Conservation (phyloP, 2,113 vertebrate genomes). For the Melanerpes formicivorus region DNA sequence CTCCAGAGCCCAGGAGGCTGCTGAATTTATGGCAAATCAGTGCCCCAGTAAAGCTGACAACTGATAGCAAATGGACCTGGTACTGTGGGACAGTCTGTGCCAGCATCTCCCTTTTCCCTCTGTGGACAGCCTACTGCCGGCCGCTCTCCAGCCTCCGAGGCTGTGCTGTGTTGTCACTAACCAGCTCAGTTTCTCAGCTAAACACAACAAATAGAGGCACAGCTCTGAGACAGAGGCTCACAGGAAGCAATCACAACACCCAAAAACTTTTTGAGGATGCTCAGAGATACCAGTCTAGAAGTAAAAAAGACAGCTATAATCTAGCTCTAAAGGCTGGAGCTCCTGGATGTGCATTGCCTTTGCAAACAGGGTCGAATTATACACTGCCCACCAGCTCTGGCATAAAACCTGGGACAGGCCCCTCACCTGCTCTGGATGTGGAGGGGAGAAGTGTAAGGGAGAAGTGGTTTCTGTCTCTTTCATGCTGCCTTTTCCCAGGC, state of each 20-base stretch:
- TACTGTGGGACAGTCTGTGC: neutral
- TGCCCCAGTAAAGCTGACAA: neutral
- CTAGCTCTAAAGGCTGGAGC: neutral
- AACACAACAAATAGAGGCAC: neutral
- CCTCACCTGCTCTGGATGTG: neutral
- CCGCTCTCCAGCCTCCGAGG: neutral
- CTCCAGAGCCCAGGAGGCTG: neutral
- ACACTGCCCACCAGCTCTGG: too few species aligned
- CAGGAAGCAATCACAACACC: neutral
- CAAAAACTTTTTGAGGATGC: rapidly evolving
- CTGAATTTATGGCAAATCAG: neutral
- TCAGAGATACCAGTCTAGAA: neutral
- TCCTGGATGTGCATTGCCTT: neutral
- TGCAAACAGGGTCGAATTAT: neutral
- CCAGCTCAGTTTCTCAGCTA: neutral
- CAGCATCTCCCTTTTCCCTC: neutral
- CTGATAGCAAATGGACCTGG: neutral
- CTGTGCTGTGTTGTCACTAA: neutral
- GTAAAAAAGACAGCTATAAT: neutral
- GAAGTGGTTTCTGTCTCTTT: neutral
- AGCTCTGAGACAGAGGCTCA: neutral
- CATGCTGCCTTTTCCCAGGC: neutral
- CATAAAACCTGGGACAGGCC: neutral
- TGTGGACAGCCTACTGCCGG: neutral
- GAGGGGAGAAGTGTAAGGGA: neutral